phyloP scores from a whole-genome alignment of 2,113 vertebrate species.

The Aviceda subcristata region DNA sequence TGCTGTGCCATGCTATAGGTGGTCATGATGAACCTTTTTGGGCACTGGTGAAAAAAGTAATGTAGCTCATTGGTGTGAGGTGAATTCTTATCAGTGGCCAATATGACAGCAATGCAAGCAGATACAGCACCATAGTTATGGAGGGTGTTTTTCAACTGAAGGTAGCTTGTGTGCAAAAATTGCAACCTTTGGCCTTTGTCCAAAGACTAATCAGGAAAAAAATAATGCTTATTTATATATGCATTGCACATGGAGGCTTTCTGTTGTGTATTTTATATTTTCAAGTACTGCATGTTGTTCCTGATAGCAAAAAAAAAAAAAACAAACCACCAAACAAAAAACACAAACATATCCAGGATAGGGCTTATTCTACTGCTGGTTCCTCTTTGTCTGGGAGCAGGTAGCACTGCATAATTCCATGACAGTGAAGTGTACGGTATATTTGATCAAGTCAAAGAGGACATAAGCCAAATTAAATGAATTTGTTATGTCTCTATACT shows the following conservation, averaged over 20 bases:
- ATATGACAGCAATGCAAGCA: neutral
- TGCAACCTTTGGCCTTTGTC: neutral
- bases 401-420: neutral
- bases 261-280: neutral
- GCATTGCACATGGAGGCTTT: neutral
- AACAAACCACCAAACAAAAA: no score
- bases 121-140: neutral
- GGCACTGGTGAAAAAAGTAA: neutral
- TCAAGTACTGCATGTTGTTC: neutral
- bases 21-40: neutral
- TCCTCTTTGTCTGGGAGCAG: neutral
- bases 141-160: neutral
- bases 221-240: neutral
- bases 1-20: neutral
- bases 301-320: neutral
- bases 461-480: neutral
- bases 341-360: neutral
- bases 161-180: neutral
- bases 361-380: neutral
- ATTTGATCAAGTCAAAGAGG: neutral
- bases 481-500: neutral
- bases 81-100: neutral
- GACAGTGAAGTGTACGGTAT: neutral
- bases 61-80: rapidly evolving
- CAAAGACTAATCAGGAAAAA: neutral